Conservation (phyloP, 2,797 vertebrate species). For the Ctenosaura bakeri region DNA sequence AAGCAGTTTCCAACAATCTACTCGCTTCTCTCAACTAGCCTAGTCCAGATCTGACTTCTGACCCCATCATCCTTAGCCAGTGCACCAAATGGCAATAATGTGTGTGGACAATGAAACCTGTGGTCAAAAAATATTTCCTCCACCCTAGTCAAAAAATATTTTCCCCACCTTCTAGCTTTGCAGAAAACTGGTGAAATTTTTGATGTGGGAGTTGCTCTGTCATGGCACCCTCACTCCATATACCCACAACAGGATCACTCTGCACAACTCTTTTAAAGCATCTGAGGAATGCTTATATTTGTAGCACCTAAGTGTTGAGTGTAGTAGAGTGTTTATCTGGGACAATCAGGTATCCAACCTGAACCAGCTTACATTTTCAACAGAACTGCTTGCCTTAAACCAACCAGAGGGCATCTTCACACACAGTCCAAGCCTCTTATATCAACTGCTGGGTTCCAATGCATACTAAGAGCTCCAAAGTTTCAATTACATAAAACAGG, state of each 20-base stretch:
- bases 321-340: neutral
- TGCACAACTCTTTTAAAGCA: neutral
- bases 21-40: too few relatives aligned
- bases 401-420: constrained; percentile 16
- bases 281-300: neutral
- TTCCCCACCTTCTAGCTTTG: neutral
- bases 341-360: neutral
- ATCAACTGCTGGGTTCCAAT: constrained; percentile 32
- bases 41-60: neutral
- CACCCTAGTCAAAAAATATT: neutral
- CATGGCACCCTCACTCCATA: neutral
- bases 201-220: neutral
- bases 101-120: neutral
- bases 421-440: neutral
- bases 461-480: constrained; percentile 26
- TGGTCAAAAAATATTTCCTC: neutral
- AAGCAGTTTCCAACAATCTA: neutral
- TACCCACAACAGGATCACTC: neutral
- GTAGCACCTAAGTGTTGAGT: neutral
- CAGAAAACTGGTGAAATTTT: neutral
- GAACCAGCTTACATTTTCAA: neutral
- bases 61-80: neutral
- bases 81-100: neutral
- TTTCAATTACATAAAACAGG: constrained; percentile 33
- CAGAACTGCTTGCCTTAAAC: constrained; percentile 22